Evolutionary conservation across 2,888 invertebrate genomes (phyloP).

Genomic region (Acanthosepion lycidas): DNA sequence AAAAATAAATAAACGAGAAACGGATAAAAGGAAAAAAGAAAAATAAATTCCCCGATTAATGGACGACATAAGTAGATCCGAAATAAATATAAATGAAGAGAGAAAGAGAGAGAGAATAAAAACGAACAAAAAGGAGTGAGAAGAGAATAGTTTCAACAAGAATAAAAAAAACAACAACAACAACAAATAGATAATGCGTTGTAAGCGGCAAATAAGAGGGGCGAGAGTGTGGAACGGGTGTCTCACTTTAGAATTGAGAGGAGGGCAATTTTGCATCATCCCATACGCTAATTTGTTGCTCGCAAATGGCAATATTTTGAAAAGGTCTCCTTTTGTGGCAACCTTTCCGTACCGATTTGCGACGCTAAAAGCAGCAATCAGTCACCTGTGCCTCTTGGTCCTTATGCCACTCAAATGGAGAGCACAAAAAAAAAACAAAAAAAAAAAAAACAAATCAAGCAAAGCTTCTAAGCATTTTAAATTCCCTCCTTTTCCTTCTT

Average conservation of each 20-base stretch:
- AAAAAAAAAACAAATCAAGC: too few species aligned
- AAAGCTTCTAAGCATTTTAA: too few species aligned
- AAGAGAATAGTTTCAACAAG: too few species aligned
- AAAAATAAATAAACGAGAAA: too few species aligned
- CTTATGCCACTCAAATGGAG: not conserved
- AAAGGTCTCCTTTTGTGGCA: not conserved
- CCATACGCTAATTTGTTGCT: not conserved
- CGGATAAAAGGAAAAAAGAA: too few species aligned
- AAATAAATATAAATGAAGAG: not conserved
- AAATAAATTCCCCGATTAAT: not conserved
- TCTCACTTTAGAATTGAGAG: not conserved
- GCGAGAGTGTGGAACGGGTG: not conserved
- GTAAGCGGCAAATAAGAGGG: too few species aligned
- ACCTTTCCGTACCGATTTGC: not conserved
- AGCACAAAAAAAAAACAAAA: not conserved
- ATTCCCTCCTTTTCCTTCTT: too few species aligned
- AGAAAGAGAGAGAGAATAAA: too few species aligned
- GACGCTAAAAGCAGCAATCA: not conserved
- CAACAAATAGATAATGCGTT: too few species aligned
- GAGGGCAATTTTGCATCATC: slow-evolving; percentile 33
- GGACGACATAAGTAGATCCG: not conserved
- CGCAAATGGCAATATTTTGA: slow-evolving; percentile 20
- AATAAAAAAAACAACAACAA: too few species aligned
- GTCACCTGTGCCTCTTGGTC: not conserved
- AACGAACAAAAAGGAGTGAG: too few species aligned